Conservation (phyloP, 2,888 invertebrate species). For the Holacanthella duospinosa region DNA sequence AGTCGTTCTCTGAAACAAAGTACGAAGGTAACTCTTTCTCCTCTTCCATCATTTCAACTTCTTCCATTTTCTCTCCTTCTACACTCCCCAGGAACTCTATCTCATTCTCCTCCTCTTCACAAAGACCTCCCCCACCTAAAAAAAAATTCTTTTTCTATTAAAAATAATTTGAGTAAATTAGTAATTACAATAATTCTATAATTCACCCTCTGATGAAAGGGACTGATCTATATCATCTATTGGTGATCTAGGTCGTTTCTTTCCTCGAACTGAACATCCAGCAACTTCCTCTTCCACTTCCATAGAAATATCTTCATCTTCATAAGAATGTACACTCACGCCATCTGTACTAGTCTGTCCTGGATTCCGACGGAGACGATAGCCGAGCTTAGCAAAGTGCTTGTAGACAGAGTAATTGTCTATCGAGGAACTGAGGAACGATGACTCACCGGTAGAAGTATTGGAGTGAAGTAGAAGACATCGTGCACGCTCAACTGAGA, state of each 20-base stretch:
- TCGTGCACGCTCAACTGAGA: conserved; percentile 14
- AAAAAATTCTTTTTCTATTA: no score
- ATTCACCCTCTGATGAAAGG: no score
- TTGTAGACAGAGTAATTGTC: conserved; percentile 18
- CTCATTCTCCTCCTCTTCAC: no score
- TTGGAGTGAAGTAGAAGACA: conserved; percentile 9
- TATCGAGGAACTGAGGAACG: not conserved
- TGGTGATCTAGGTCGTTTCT: no score
- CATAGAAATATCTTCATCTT: conserved; percentile 2
- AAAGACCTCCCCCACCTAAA: no score
- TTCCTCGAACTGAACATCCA: no score
- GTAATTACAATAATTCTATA: no score
- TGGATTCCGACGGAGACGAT: conserved; percentile 12
- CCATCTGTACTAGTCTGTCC: not conserved
- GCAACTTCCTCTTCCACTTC: not conserved
- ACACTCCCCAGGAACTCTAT: no score
- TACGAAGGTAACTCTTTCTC: conserved; percentile 11
- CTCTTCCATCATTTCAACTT: not conserved
- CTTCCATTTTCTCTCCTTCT: no score
- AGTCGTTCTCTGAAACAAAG: conserved; percentile 22
- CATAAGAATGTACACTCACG: not conserved
- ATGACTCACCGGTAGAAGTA: not conserved
- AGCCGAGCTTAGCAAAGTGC: conserved; percentile 14
- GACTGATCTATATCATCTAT: no score
- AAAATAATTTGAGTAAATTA: no score